Conservation (phyloP, 2,797 vertebrate species). For the Coreius guichenoti region DNA sequence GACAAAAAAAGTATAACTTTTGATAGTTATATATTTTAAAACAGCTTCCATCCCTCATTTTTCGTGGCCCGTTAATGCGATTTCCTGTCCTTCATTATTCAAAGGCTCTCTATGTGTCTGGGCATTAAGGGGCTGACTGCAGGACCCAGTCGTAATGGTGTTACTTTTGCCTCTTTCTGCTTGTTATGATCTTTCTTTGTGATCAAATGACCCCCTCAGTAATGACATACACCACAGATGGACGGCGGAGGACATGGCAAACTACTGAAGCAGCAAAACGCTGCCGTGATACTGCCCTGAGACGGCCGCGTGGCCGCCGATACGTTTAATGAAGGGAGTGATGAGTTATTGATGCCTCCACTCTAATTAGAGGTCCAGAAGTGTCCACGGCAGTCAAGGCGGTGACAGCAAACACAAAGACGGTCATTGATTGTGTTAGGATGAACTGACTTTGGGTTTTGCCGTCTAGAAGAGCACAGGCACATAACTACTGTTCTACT, state of each 20-base stretch:
- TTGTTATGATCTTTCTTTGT: slow-evolving; percentile 35
- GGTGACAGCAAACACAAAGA: slow-evolving; percentile 57
- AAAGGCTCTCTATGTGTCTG: slow-evolving; percentile 55
- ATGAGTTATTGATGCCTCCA: slow-evolving; percentile 77
- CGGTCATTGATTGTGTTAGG: slow-evolving; percentile 56
- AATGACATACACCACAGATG: slow-evolving; percentile 22
- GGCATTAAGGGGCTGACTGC: slow-evolving; percentile 36
- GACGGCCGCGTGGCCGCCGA: slow-evolving; percentile 57
- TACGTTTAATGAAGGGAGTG: slow-evolving; percentile 74
- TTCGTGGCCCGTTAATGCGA: slow-evolving; percentile 55
- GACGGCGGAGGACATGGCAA: slow-evolving; percentile 22
- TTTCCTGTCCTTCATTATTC: slow-evolving; percentile 53
- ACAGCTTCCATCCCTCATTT: background rate
- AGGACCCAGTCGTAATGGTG: slow-evolving; percentile 30
- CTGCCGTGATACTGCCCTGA: slow-evolving; percentile 28
- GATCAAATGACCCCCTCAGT: slow-evolving; percentile 59
- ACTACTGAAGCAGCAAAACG: slow-evolving; percentile 51
- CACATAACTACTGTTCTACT: slow-evolving; percentile 52
- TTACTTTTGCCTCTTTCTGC: slow-evolving; percentile 50
- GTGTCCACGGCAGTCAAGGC: slow-evolving; percentile 65
- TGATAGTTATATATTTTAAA: background rate
- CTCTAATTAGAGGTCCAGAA: slow-evolving; percentile 71
- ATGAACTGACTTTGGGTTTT: slow-evolving; percentile 40
- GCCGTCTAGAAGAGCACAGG: slow-evolving; percentile 13
- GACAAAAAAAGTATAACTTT: background rate